Evolutionary conservation across 30 jellyfish, hydroid and myxozoan species (phyloP).

Genomic region (Mastigias papua): DNA sequence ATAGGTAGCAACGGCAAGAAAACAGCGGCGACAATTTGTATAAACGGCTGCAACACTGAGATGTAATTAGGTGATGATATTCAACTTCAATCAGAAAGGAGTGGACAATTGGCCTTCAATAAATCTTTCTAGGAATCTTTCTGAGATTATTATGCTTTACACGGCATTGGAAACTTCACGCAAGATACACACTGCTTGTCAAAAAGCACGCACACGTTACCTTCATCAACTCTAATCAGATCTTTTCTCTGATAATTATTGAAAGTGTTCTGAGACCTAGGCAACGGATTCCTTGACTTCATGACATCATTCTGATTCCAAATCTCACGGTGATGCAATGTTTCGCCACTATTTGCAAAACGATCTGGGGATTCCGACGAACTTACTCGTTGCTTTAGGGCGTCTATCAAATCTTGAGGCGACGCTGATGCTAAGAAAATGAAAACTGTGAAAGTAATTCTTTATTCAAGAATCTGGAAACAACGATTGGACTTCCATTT

Average conservation of each 20-base stretch:
- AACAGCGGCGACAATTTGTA: too few species aligned
- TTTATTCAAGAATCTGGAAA: too few species aligned
- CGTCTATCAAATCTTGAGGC: conserved; percentile 74
- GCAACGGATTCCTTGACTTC: conserved; percentile 12
- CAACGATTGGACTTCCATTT: too few species aligned
- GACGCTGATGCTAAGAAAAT: conserved; percentile 43
- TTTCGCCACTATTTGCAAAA: neutral
- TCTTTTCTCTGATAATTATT: conserved; percentile 22
- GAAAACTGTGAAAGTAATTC: neutral
- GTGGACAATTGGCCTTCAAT: too few species aligned
- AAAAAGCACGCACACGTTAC: conserved; percentile 75
- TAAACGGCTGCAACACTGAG: too few species aligned
- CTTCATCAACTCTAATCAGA: conserved; percentile 14
- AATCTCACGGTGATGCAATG: neutral
- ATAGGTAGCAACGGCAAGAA: too few species aligned
- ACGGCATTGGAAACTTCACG: too few species aligned
- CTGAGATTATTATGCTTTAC: too few species aligned
- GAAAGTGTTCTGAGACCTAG: conserved; percentile 17
- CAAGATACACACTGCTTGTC: neutral
- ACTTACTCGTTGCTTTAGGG: conserved; percentile 58
- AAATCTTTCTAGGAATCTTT: too few species aligned
- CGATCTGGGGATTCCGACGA: conserved; percentile 12
- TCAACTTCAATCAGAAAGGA: too few species aligned
- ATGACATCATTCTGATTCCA: neutral
- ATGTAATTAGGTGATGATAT: too few species aligned